Evolutionary conservation across 1,140 invertebrate genomes (phyloP).

Genomic region (Helicorthomorpha holstii): DNA sequence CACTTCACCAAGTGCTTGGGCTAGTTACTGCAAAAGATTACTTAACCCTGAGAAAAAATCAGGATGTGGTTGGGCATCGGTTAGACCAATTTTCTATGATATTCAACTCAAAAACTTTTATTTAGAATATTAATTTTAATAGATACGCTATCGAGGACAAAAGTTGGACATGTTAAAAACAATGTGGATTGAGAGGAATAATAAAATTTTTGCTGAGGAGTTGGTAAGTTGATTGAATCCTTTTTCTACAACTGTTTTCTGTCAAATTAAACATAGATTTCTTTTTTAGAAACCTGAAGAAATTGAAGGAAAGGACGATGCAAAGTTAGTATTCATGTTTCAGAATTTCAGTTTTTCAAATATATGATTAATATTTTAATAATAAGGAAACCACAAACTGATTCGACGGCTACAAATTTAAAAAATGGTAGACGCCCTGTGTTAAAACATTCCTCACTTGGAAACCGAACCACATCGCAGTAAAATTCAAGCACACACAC

Average conservation of each 20-base stretch:
- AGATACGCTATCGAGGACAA: slow-evolving; percentile 52
- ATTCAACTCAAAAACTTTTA: not conserved
- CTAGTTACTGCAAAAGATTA: slow-evolving; percentile 73
- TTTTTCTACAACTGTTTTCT: not conserved
- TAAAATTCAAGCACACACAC: too few relatives aligned
- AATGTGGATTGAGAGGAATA: slow-evolving; percentile 48
- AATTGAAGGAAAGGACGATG: not conserved
- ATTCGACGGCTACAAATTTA: not conserved
- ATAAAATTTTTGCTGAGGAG: slow-evolving; percentile 20
- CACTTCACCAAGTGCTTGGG: slow-evolving; percentile 79
- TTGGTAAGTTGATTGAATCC: slow-evolving; percentile 19
- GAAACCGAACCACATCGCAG: slow-evolving; percentile 49
- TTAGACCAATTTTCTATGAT: slow-evolving; percentile 12
- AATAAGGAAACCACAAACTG: too few relatives aligned
- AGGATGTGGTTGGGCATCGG: slow-evolving; percentile 73
- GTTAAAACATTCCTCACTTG: slow-evolving; percentile 44
- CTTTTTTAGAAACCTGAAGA: not conserved
- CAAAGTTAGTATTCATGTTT: not conserved
- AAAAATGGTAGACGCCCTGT: not conserved
- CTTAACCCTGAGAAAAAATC: slow-evolving; percentile 82
- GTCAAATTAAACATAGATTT: not conserved
- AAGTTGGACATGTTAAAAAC: slow-evolving; percentile 76
- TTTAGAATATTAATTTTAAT: not conserved
- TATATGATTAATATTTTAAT: too few relatives aligned
- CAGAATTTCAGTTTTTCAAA: too few relatives aligned